Base-by-base conservation (phyloP, 1,140 invertebrate species). In the Ylistrum balloti region DNA sequence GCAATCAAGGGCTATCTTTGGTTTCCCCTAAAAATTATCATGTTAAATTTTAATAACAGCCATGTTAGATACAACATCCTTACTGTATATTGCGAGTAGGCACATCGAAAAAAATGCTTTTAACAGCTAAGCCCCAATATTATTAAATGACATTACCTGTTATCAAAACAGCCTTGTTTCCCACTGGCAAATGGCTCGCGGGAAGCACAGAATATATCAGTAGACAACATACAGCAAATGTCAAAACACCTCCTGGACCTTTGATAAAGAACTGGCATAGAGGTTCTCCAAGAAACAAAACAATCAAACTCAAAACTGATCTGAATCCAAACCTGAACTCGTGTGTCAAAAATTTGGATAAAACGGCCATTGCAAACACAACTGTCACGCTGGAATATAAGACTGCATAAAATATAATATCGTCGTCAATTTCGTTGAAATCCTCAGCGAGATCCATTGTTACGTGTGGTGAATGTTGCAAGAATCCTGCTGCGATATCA, bases 251-350 rank as follows among this genome's bases (percentile, higher is more conserved):
- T 13, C 94, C 86, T n/a, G 95, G 94, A 20, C 95, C 95, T 91
- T 95, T 95, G 85, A 96, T 92, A n/a, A 96, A 91, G 89, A 96
- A 95, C 87, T 96, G 95, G 89, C 95, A 96, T 87, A 95, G 91
- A n/a, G 95, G 95, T 92, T 96, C 95, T 7, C 95, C 95, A 41
- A 95, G 90, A 92, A 96, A 96, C 87, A 96, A 88, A 33, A 95
- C 93, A 33, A 94, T 92, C 33, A 96, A 92, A 91, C 94, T 95
- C 35, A 96, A 91, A 86, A 95, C 92, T 85, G 95, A 96, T 88
- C 95, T 91, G 91, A 96, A 95, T 45, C 95, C 95, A 90, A 96
- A 95, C 88, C 95, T 87, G 90, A 96, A 95, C 94, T 96, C 95
- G 92, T 96, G 95, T 33, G 95, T 96, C 7, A 96, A 87, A 93